phyloP scores from a whole-genome alignment of 2,113 vertebrate genomes.

The Cyanoramphus novaezelandiae region DNA sequence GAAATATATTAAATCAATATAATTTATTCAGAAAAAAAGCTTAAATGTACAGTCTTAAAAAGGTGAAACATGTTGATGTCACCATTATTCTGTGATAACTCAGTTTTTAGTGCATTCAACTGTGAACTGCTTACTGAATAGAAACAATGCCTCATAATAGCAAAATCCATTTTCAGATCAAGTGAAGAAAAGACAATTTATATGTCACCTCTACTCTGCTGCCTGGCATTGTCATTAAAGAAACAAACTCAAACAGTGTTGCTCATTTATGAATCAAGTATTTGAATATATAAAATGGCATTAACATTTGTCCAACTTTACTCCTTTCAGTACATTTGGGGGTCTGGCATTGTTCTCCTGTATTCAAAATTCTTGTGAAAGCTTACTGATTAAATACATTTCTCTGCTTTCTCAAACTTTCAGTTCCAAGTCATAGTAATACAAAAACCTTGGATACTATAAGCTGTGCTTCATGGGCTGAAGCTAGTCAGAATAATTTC shows the following conservation, averaged over 20 bases:
- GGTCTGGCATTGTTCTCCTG: background rate
- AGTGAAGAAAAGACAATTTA: slow-evolving; percentile 42
- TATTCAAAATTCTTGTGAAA: background rate
- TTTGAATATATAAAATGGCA: slow-evolving; percentile 5
- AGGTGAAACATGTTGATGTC: slow-evolving; percentile 44
- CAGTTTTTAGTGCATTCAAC: slow-evolving; percentile 39
- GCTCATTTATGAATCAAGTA: background rate
- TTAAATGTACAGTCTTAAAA: background rate
- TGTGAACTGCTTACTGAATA: slow-evolving; percentile 45
- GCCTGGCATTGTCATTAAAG: slow-evolving; percentile 3
- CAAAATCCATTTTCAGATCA: slow-evolving; percentile 55
- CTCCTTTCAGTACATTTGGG: background rate
- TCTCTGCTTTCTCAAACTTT: background rate
- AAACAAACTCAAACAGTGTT: slow-evolving; percentile 11
- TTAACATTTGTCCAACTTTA: background rate
- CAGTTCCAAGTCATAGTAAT: background rate
- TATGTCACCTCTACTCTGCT: background rate
- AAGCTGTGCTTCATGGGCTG: background rate
- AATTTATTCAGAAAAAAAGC: slow-evolving; percentile 12
- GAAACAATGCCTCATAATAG: slow-evolving; percentile 49
- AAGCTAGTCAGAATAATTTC: background rate
- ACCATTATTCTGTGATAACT: slow-evolving; percentile 29
- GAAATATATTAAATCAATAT: slow-evolving; percentile 17
- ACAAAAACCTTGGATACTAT: background rate
- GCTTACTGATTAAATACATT: background rate